A percentile compares a stretch with the other conserved stretches of the same genome.
Evolutionary conservation across 2,888 invertebrate genomes (phyloP).

Genomic region (Orthosia gothica): DNA sequence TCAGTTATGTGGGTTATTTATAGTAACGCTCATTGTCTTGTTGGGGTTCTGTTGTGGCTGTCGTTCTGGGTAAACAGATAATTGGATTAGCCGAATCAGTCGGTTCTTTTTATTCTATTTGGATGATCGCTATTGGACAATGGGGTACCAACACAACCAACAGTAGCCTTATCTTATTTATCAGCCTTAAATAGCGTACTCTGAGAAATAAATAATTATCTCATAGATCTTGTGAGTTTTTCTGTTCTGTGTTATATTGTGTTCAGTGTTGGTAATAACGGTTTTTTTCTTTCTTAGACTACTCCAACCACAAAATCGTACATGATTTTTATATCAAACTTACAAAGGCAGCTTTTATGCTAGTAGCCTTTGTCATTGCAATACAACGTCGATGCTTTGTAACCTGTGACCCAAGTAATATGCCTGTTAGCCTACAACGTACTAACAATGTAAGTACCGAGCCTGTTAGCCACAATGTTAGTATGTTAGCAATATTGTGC

Average conservation of each 20-base stretch:
- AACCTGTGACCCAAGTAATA: background rate
- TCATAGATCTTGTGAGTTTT: background rate
- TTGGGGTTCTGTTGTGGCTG: slow-evolving; percentile 12
- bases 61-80: slow-evolving; percentile 23
- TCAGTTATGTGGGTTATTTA: slow-evolving; percentile 14
- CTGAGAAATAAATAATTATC: background rate
- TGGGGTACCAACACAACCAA: background rate
- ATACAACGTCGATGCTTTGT: background rate
- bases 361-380: background rate
- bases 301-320: background rate
- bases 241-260: background rate
- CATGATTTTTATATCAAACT: background rate
- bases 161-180: background rate
- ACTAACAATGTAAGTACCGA: background rate
- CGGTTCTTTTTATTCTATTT: slow-evolving; percentile 12
- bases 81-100: slow-evolving; percentile 26
- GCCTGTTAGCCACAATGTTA: slow-evolving; percentile 6
- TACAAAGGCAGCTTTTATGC: background rate
- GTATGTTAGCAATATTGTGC: background rate
- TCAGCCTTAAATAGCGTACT: background rate
- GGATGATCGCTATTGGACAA: background rate
- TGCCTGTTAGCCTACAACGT: slow-evolving; percentile 1
- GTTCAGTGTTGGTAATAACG: background rate
- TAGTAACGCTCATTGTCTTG: slow-evolving; percentile 42
- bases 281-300: background rate